Evolutionary conservation across 2,797 vertebrate genomes (phyloP).

Genomic region (Erpetoichthys calabaricus): DNA sequence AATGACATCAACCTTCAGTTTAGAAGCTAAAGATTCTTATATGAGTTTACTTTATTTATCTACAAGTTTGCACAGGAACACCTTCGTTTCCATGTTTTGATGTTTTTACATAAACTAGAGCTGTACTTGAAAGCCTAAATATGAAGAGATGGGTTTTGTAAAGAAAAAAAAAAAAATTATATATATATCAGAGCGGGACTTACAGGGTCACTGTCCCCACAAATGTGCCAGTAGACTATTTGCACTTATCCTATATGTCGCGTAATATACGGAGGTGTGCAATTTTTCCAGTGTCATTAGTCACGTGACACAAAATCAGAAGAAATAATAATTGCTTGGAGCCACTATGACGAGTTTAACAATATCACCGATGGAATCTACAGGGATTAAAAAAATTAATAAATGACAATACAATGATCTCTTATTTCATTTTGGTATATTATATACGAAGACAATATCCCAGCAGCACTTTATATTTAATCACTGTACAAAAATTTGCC

Average conservation of each 20-base stretch:
- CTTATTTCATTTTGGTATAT: conserved; percentile 73
- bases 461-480: conserved; percentile 98
- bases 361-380: conserved; percentile 71
- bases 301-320: conserved; percentile 74
- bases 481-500: conserved; percentile 88
- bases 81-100: conserved; percentile 97
- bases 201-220: conserved; percentile 99
- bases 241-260: conserved; percentile 95
- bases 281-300: conserved; percentile 73
- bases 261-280: conserved; percentile 79
- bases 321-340: conserved; percentile 53
- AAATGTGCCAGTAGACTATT: conserved; percentile 97
- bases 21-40: conserved; percentile 39
- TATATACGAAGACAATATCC: conserved; percentile 76
- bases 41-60: conserved; percentile 54
- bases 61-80: conserved; percentile 62
- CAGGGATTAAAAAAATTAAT: conserved; percentile 76
- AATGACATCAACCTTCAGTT: conserved; percentile 44
- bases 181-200: conserved; percentile 96
- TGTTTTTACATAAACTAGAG: conserved; percentile 93
- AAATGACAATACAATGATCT: conserved; percentile 64
- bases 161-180: conserved; percentile 47
- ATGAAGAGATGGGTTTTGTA: conserved; percentile 86
- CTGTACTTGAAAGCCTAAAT: conserved; percentile 83
- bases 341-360: conserved; percentile 47